phyloP scores from a whole-genome alignment of 2,113 vertebrate genomes.

The Tragelaphus strepsiceros region DNA sequence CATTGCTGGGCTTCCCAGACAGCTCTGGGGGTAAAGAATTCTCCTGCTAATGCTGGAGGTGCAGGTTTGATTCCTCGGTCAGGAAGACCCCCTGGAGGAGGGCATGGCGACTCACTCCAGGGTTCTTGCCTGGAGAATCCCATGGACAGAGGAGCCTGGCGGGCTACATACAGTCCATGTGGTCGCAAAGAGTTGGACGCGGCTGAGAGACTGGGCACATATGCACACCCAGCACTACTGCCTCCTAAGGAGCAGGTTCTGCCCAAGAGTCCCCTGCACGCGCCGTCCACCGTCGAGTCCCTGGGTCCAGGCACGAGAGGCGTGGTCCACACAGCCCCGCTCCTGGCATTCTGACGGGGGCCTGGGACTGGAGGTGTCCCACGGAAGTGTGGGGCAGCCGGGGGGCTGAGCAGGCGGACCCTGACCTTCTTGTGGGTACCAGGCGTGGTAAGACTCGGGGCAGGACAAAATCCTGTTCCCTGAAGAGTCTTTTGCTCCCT shows the following conservation, averaged over 20 bases:
- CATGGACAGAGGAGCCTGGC: not conserved
- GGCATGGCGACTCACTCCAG: not conserved
- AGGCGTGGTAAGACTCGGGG: no score
- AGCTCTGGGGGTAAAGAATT: not conserved
- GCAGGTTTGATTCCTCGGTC: not conserved
- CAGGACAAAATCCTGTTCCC: not conserved
- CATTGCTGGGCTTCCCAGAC: fast-evolving
- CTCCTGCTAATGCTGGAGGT: not conserved
- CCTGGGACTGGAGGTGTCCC: not conserved
- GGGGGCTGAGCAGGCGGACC: not conserved
- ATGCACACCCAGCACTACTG: fast-evolving
- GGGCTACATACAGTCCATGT: not conserved
- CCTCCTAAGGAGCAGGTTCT: fast-evolving
- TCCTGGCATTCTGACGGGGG: no score
- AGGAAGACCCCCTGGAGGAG: not conserved
- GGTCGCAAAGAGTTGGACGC: fast-evolving
- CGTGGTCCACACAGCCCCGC: not conserved
- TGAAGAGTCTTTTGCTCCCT: not conserved
- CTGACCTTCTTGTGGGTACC: not conserved
- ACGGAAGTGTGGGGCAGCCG: not conserved
- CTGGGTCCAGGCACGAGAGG: not conserved
- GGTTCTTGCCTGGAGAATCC: not conserved
- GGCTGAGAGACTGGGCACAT: not conserved
- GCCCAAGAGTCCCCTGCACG: not conserved
- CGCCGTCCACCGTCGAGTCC: fast-evolving